Conservation (phyloP, 2,888 invertebrate species). For the Aspidapion aeneum region DNA sequence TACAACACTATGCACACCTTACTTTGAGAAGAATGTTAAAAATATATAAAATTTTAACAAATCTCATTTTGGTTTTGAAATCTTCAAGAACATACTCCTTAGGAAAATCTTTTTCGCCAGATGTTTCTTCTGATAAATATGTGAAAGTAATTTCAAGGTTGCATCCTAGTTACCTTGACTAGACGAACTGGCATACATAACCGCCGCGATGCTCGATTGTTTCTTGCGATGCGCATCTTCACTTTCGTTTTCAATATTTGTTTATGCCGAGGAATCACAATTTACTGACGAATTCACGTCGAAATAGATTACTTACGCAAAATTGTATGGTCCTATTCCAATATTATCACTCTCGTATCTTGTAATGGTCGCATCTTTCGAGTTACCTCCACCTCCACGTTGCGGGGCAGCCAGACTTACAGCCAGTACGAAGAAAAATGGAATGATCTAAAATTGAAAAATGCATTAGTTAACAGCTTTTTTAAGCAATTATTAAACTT, state of each 20-base stretch:
- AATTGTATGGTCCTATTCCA: conserved; percentile 47
- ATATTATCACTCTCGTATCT: conserved; percentile 60
- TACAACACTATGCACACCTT: too few relatives aligned
- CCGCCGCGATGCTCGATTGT: too few relatives aligned
- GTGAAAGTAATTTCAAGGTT: conserved; percentile 33
- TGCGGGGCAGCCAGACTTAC: neutral
- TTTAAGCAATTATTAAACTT: too few relatives aligned
- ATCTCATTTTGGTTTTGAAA: too few relatives aligned
- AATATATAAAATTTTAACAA: too few relatives aligned
- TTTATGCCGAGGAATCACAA: neutral
- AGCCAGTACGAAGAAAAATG: neutral
- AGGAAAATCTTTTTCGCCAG: conserved; percentile 3
- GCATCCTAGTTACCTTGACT: conserved; percentile 39
- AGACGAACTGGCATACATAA: too few relatives aligned
- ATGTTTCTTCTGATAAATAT: conserved; percentile 15
- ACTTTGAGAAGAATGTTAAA: too few relatives aligned
- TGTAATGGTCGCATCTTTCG: conserved; percentile 54
- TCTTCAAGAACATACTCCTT: too few relatives aligned
- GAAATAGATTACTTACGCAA: conserved; percentile 35
- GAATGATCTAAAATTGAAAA: neutral
- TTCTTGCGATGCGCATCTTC: conserved; percentile 33
- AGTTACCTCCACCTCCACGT: too few relatives aligned
- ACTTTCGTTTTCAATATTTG: conserved; percentile 33
- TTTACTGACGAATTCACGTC: conserved; percentile 15
- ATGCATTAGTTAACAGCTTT: too few relatives aligned